A percentile compares a stretch with the other conserved stretches of the same genome.
Conservation (phyloP, 2,113 vertebrate genomes). For the Periophthalmodon schlosseri region DNA sequence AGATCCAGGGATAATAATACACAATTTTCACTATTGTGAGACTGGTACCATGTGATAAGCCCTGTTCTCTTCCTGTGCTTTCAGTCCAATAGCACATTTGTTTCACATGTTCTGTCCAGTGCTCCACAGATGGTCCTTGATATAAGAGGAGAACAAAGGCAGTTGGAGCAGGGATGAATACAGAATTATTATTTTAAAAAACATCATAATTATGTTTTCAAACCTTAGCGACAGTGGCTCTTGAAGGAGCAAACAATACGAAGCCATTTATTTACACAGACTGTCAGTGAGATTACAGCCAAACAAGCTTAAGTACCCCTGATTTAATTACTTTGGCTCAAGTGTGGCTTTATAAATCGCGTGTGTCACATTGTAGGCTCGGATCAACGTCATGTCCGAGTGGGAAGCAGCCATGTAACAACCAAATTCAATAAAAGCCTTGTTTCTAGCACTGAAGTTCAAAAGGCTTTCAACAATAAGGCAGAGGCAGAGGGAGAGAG, state of each 20-base stretch:
- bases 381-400: conserved; percentile 14
- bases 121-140: conserved; percentile 39
- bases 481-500: not conserved
- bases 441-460: not conserved
- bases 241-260: not conserved
- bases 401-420: not conserved
- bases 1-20: not conserved
- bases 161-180: not conserved
- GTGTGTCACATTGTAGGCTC: conserved; percentile 8
- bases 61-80: not conserved
- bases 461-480: not conserved
- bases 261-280: conserved; percentile 19
- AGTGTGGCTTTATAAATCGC: conserved; percentile 1
- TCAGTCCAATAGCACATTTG: not conserved
- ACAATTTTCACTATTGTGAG: not conserved
- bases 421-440: conserved; percentile 8
- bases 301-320: conserved; percentile 16
- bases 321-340: conserved; percentile 31
- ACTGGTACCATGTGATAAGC: not conserved
- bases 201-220: conserved; percentile 15
- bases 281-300: conserved; percentile 15
- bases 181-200: not conserved
- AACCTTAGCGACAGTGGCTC: not conserved
- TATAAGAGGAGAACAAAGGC: conserved; percentile 12
- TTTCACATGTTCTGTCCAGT: not conserved